These are phyloP conservation scores for Meleagris gallopavo DNA, from an alignment of 2,113 vertebrate species.

Conservation along the genomic window DNA sequence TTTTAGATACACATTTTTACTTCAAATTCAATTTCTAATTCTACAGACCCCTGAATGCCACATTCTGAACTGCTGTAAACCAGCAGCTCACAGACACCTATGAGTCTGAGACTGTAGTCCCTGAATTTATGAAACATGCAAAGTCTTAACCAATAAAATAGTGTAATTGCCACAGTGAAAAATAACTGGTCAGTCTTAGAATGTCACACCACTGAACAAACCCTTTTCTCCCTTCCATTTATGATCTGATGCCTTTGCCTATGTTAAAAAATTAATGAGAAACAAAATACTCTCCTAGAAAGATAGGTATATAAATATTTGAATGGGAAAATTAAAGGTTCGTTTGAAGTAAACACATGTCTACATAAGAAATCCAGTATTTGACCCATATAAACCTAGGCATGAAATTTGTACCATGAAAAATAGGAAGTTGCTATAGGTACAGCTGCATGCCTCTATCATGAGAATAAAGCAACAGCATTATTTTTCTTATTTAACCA, in stretches of 20 bases:
- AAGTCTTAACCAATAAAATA: background rate
- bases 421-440: background rate
- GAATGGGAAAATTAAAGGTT: background rate
- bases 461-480: background rate
- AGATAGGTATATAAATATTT: background rate
- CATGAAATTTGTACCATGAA: background rate
- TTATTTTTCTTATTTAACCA: constrained; percentile 28
- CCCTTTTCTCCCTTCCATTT: background rate
- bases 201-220: background rate
- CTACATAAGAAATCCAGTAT: background rate
- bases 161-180: background rate
- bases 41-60: background rate
- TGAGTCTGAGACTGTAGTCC: background rate
- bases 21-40: background rate
- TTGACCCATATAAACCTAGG: background rate
- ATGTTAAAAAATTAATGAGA: background rate
- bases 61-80: background rate
- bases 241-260: background rate
- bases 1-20: background rate
- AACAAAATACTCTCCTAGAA: background rate
- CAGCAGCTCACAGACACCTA: background rate
- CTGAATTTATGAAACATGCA: background rate
- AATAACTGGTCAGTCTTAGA: background rate
- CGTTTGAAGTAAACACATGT: background rate
- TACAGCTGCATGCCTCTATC: background rate